A percentile compares a stretch with the other conserved stretches of the same genome.
Conservation (phyloP, 2,888 invertebrate genomes). For the Herminia tarsipennalis region DNA sequence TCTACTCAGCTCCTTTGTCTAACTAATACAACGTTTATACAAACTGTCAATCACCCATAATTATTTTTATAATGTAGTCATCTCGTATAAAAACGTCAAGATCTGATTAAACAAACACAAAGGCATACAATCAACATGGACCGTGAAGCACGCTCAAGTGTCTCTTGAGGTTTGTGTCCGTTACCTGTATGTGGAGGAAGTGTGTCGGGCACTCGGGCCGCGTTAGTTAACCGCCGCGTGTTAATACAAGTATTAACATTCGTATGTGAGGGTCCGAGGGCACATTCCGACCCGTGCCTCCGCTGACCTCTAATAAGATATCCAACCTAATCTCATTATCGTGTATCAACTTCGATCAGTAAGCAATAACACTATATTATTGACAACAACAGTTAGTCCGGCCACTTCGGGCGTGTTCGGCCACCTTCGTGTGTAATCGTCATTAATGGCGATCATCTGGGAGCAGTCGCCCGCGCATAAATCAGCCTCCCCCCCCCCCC, state of each 20-base stretch:
- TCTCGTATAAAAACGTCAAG: conserved; percentile 6
- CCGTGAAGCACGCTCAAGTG: not conserved
- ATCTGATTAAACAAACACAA: conserved; percentile 14
- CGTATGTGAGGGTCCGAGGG: conserved; percentile 15
- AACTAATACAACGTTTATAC: not conserved
- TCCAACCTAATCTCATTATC: conserved; percentile 33
- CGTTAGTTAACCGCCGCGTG: conserved; percentile 12
- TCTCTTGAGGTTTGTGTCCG: conserved; percentile 3
- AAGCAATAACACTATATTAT: conserved; percentile 38
- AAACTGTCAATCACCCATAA: conserved; percentile 9
- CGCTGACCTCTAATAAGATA: conserved; percentile 10
- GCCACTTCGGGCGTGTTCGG: conserved; percentile 8
- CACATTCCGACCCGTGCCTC: conserved; percentile 28
- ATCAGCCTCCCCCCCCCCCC: conserved; percentile 11
- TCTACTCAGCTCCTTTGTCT: not conserved
- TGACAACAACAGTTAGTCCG: conserved; percentile 29
- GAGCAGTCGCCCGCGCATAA: conserved; percentile 20
- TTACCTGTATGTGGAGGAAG: conserved; percentile 1
- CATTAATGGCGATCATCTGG: conserved; percentile 16
- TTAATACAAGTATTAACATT: conserved; percentile 25
- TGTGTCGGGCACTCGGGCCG: not conserved
- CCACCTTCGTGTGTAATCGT: conserved; percentile 14
- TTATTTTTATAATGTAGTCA: conserved; percentile 2
- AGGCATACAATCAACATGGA: conserved; percentile 4
- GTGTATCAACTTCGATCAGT: conserved; percentile 26